Evolutionary conservation across 1,140 invertebrate genomes (phyloP).

Genomic region (Anoplolepis gracilipes): DNA sequence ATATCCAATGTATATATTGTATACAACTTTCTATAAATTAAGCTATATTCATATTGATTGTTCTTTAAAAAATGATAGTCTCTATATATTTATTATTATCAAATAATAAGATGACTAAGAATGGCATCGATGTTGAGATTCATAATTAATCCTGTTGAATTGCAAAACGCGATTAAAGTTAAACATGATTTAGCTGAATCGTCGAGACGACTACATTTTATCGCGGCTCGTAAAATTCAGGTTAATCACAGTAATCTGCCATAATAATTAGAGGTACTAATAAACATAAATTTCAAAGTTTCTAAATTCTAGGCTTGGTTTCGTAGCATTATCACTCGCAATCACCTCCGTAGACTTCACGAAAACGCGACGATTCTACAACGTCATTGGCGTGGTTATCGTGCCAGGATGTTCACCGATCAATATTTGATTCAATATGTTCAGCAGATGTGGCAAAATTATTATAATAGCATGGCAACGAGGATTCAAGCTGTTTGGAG

Average conservation of each 20-base stretch:
- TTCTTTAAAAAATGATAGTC: background rate
- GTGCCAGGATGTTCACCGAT: constrained; percentile 41
- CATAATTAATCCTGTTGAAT: constrained; percentile 32
- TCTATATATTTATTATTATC: background rate
- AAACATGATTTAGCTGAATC: constrained; percentile 61
- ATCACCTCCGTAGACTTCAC: constrained; percentile 70
- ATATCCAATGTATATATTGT: background rate
- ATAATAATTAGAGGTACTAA: background rate
- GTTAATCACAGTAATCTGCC: constrained; percentile 50
- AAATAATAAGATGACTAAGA: background rate
- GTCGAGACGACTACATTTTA: constrained; percentile 59
- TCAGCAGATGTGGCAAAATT: constrained; percentile 66
- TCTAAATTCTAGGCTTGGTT: constrained; percentile 73
- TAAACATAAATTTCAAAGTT: background rate
- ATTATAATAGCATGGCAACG: constrained; percentile 69
- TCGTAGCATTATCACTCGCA: constrained; percentile 73
- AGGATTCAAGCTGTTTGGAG: constrained; percentile 77
- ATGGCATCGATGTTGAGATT: constrained; percentile 71
- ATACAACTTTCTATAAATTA: background rate
- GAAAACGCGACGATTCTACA: constrained; percentile 69
- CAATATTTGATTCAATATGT: constrained; percentile 58
- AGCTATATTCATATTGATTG: background rate
- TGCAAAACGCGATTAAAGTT: constrained; percentile 65
- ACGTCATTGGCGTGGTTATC: constrained; percentile 74
- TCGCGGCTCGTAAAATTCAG: constrained; percentile 78